Evolutionary conservation across 2,113 vertebrate genomes (phyloP).

Genomic region (Taxidea taxus): DNA sequence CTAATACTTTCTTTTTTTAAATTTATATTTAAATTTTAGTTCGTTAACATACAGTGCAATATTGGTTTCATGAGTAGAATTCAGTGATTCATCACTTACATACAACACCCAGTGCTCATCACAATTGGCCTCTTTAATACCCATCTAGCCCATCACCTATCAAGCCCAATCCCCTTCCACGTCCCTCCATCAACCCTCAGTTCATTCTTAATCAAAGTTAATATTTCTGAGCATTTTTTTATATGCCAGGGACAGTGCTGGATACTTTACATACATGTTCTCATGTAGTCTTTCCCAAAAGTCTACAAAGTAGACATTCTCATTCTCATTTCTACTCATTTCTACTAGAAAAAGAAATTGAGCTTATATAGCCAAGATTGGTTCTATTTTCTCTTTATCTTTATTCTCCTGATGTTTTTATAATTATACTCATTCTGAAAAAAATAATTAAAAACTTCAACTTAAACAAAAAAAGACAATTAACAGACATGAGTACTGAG

Average conservation of each 20-base stretch:
- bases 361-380: background rate
- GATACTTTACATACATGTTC: background rate
- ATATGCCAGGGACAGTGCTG: background rate
- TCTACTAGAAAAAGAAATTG: background rate
- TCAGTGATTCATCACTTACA: background rate
- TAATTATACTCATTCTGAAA: background rate
- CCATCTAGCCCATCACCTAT: background rate
- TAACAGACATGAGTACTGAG: background rate
- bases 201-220: background rate
- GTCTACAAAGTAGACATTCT: background rate
- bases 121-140: background rate
- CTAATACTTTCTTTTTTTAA: background rate
- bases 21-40: background rate
- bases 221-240: slow-evolving; percentile 32
- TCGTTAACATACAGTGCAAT: background rate
- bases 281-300: background rate
- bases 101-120: background rate
- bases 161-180: background rate
- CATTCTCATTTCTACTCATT: background rate
- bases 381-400: slow-evolving; percentile 19
- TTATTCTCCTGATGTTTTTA: background rate
- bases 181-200: background rate
- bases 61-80: background rate
- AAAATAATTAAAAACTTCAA: slow-evolving; percentile 38
- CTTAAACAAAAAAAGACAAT: slow-evolving; percentile 20